Evolutionary conservation across 2,888 invertebrate species (phyloP).

Genomic region (Drosophila neutralis): DNA sequence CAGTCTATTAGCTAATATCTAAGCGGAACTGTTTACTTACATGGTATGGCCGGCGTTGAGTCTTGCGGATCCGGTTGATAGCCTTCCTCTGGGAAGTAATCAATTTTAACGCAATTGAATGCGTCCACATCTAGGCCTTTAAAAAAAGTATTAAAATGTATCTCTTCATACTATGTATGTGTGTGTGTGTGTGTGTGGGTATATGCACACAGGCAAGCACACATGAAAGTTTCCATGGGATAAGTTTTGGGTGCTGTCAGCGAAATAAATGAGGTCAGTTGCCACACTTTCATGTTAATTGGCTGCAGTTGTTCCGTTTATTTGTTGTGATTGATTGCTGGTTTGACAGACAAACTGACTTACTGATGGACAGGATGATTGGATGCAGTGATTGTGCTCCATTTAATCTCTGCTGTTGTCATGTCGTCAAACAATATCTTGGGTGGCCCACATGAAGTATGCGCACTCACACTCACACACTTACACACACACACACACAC

Average conservation of each 20-base stretch:
- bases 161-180: background rate
- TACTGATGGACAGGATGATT: conserved; percentile 17
- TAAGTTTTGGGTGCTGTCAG: conserved; percentile 12
- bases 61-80: conserved; percentile 95
- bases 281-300: conserved; percentile 21
- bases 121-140: conserved; percentile 76
- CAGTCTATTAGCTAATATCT: background rate
- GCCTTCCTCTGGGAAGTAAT: conserved; percentile 94
- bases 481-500: conserved; percentile 9
- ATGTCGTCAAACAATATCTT: background rate
- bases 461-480: background rate
- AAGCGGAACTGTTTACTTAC: conserved; percentile 87
- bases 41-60: conserved; percentile 96
- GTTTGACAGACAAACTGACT: conserved; percentile 8
- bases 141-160: background rate
- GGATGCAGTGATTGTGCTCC: conserved; percentile 8
- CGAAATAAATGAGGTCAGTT: conserved; percentile 38
- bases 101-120: conserved; percentile 90
- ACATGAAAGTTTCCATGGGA: background rate
- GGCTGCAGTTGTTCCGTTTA: conserved; percentile 26
- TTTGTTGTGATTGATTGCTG: conserved; percentile 37
- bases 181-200: background rate
- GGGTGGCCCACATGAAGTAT: conserved; percentile 26
- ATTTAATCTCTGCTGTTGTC: conserved; percentile 1
- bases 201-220: background rate